Conservation (phyloP, 2,113 vertebrate genomes). For the Prunella himalayana region DNA sequence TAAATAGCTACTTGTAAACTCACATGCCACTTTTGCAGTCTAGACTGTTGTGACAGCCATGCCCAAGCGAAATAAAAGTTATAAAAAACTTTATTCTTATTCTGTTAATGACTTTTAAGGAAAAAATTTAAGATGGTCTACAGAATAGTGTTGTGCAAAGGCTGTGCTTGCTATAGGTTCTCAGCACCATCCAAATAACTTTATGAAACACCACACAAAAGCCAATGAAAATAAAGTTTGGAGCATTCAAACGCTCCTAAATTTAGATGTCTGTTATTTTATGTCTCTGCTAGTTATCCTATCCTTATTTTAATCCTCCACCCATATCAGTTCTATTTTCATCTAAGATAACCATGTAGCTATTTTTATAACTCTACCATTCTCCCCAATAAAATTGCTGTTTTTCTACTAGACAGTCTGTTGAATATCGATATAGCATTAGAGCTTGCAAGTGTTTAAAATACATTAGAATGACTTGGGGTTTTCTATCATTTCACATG, state of each 20-base stretch:
- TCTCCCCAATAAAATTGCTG: neutral
- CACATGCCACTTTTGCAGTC: neutral
- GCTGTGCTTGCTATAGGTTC: neutral
- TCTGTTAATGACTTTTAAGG: neutral
- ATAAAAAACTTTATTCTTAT: neutral
- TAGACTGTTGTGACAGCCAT: neutral
- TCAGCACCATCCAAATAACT: neutral
- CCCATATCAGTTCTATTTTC: constrained; percentile 24
- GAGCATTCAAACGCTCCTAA: neutral
- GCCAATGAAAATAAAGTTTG: constrained; percentile 20
- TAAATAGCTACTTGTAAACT: neutral
- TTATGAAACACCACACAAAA: neutral
- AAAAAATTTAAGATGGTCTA: neutral
- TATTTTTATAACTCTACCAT: neutral
- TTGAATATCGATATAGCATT: neutral
- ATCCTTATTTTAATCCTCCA: neutral
- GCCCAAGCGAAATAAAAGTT: neutral
- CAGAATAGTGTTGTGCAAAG: neutral
- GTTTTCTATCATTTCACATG: neutral
- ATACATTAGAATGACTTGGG: neutral
- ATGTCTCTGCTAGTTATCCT: neutral
- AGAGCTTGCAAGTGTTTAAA: neutral
- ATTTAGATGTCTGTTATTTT: constrained; percentile 19
- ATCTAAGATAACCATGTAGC: neutral
- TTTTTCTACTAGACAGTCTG: neutral